Base-by-base conservation (phyloP, 2,113 vertebrate species). In the Oostethus manadensis region DNA sequence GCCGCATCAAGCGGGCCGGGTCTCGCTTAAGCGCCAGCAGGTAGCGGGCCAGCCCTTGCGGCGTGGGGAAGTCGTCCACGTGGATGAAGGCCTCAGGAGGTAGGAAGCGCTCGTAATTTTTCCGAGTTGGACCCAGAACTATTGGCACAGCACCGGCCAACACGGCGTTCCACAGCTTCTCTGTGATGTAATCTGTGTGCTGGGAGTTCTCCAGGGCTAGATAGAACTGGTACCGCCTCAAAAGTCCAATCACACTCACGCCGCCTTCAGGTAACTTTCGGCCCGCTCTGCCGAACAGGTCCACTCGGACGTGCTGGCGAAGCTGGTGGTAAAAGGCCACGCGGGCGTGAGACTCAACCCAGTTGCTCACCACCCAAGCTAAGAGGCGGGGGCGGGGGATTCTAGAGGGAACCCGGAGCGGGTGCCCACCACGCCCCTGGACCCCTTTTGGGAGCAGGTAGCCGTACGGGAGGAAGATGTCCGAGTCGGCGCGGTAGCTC, bases 121-220 rank as follows among this genome's bases (percentile, higher is more conserved):
- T 74, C 43, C 95, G 86, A 11, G 82, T 51, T 0, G 95, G 94
- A 1, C 95, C 95, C 18, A 99, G 81, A 3, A 97, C 95, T 7
- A 98, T 78, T 0, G 96, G 96, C 11, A 98, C 87, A 0, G 93
- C 82, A 0, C 92, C 89, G 1, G 92, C 89, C 6, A 74, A 54
- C 1, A 99, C 79, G 0, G 96, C 90, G 6, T 98, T 98, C 95
- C 96, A 99, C 51, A 98, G 82, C 63, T 99, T 99, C 81, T 99
- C 95, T 0, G 95, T 98, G 77, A 98, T 94, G 72, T 99, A 99
- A 78, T 99, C 95, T 0, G 86, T 86, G 75, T 96, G 93, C 77
- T 91, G 89, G 0, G 95, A 97, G 87, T 99, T 99, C 77, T 99
- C 96, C 4, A 98, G 93, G 11, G 96, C 91, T 64, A 99, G 84